A percentile compares a stretch with the other conserved stretches of the same genome.
phyloP scores from a whole-genome alignment of 2,888 invertebrate genomes.

The Cenopis cana region DNA sequence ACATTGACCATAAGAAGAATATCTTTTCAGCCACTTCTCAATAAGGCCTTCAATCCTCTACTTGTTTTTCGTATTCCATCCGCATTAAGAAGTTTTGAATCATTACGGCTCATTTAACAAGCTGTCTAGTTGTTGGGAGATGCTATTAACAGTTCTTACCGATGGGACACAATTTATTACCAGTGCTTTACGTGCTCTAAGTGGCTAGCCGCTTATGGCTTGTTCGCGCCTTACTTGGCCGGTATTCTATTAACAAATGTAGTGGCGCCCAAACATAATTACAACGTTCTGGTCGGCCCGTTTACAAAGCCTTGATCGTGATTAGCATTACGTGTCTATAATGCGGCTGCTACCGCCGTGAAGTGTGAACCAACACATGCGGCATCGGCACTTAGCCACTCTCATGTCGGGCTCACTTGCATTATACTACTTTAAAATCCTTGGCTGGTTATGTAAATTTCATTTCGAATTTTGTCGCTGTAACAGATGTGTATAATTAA shows the following conservation, averaged over 20 bases:
- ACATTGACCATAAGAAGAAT: constrained; percentile 50
- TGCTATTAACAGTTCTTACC: constrained; percentile 67
- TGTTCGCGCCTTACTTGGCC: constrained; percentile 59
- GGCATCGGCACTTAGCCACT: constrained; percentile 12
- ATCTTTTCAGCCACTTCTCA: constrained; percentile 47
- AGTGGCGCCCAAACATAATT: constrained; percentile 67
- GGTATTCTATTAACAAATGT: constrained; percentile 52
- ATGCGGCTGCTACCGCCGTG: constrained; percentile 52
- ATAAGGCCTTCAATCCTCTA: constrained; percentile 45
- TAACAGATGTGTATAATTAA: constrained; percentile 37
- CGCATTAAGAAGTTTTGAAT: constrained; percentile 56
- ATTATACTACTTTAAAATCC: constrained; percentile 28
- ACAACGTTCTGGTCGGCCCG: constrained; percentile 65
- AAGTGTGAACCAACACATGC: constrained; percentile 32
- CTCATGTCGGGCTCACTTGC: constrained; percentile 28
- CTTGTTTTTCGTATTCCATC: constrained; percentile 45
- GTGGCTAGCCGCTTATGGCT: constrained; percentile 72
- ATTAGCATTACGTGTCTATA: constrained; percentile 73
- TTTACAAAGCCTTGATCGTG: constrained; percentile 58
- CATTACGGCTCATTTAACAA: constrained; percentile 61
- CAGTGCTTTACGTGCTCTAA: constrained; percentile 65
- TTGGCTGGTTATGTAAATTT: constrained; percentile 39
- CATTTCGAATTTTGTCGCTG: constrained; percentile 23
- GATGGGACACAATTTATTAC: constrained; percentile 70
- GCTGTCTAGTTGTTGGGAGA: constrained; percentile 58